Evolutionary conservation across 92 coral and sea anemone genomes (phyloP), one percentile per base, ranked within the genome.

Genomic region (Porites divaricata): DNA sequence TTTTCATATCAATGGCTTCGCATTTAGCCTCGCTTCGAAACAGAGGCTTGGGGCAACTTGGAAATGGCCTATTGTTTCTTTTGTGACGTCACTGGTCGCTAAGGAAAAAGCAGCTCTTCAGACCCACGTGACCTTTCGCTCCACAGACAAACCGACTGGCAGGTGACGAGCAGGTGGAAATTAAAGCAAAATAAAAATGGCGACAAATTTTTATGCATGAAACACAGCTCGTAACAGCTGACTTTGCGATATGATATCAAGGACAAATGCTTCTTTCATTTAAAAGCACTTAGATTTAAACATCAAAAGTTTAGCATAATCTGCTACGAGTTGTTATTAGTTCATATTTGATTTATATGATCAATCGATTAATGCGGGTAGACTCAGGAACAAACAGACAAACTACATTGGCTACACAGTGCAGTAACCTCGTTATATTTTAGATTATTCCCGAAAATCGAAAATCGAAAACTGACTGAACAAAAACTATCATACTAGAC

Each of bases 161-260:
- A 63, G 86, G 86, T 82, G 86, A 63, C 61, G 45, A 23, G 72
- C 79, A 22, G 86, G 86, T 82, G 86, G 86, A 70, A 17, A 0
- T 50, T 25, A 81, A 12, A 49, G 56, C 61, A 72, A 70, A 72
- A 35, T 57, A 20, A 71, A 49, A 54, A 54, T 54, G 84, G 76
- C 68, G 85, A 41, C 23, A 28, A 12, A 80, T 21, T 67, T 4
- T 17, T 15, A 19, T 52, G 14, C 1, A n/a, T 10, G 52, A 13
- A 69, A 35, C 53, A 16, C 14, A n/a, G 15, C 26, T 1, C 13
- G 9, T 23, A 16, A 25, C 26, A 1, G 56, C 35, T 70, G 14
- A 57, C 20, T 21, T 57, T 9, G 28, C 75, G 11, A 8, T 26
- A n/a, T 65, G 11, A 8, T 26, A n/a, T 0, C 57, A 21, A 4